Conservation (phyloP, 2,797 vertebrate species). For the Sebastes vulpes region DNA sequence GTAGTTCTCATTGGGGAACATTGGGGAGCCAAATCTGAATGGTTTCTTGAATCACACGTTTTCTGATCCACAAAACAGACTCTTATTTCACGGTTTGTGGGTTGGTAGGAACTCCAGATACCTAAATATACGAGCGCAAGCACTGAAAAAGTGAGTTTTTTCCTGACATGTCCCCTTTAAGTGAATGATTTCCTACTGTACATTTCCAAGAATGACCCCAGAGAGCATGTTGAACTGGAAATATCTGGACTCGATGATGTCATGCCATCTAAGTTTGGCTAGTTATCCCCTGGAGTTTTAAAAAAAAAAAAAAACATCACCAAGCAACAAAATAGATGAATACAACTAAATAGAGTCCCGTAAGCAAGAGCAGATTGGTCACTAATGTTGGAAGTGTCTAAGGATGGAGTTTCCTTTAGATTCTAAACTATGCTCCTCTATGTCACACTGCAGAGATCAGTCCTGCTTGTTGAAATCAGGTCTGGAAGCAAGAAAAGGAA, state of each 20-base stretch:
- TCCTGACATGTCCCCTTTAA: not conserved
- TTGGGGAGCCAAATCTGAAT: not conserved
- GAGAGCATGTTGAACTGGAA: constrained; percentile 24
- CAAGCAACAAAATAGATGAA: constrained; percentile 7
- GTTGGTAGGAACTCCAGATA: not conserved
- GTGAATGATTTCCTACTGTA: not conserved
- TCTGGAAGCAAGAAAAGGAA: constrained; percentile 5
- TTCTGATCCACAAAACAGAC: not conserved
- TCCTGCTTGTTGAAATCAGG: not conserved
- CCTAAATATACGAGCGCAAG: not conserved
- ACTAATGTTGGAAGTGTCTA: not conserved
- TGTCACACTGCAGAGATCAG: not conserved
- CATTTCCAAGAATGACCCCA: constrained; percentile 7
- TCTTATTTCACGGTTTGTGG: not conserved
- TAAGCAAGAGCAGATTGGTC: not conserved
- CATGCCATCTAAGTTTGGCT: not conserved
- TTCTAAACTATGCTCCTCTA: not conserved
- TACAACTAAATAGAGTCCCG: not conserved
- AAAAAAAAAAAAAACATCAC: not conserved
- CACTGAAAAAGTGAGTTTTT: not conserved
- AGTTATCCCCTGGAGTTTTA: not conserved
- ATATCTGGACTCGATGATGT: constrained; percentile 16
- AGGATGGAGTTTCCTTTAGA: constrained; percentile 16
- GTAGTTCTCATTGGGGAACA: not conserved
- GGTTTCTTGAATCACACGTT: not conserved